Conservation (phyloP, 2,888 invertebrate species). For the Gortyna flavago region DNA sequence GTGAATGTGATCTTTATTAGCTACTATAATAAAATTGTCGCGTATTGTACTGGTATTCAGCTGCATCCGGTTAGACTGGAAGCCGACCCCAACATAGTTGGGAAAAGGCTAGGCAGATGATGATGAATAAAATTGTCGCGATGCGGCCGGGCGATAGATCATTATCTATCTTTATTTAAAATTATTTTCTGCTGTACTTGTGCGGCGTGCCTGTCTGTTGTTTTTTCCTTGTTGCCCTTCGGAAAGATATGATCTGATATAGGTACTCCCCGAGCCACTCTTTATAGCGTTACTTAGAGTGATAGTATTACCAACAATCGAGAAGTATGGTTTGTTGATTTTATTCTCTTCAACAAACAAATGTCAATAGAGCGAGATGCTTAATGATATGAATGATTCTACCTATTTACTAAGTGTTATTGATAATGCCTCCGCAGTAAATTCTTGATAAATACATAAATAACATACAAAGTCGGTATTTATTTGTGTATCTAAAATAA, state of each 20-base stretch:
- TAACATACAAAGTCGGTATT: constrained; percentile 33
- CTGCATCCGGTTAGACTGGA: no score
- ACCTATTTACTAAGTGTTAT: constrained; percentile 29
- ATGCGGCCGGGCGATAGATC: no score
- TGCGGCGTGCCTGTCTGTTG: not conserved
- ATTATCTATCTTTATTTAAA: not conserved
- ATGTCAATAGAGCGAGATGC: not conserved
- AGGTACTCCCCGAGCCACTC: not conserved
- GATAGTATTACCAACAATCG: constrained; percentile 8
- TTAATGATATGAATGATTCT: constrained; percentile 24
- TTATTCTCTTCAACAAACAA: constrained; percentile 17
- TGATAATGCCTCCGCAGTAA: constrained; percentile 29
- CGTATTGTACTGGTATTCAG: no score
- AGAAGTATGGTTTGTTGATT: constrained; percentile 15
- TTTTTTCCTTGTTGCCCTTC: not conserved
- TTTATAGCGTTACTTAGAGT: not conserved
- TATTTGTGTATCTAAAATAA: constrained; percentile 43
- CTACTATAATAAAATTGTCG: not conserved
- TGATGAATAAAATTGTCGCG: not conserved
- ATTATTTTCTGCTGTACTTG: not conserved
- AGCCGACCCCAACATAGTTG: no score
- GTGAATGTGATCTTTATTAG: not conserved
- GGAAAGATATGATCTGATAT: not conserved
- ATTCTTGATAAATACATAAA: constrained; percentile 46
- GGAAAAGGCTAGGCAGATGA: no score